Evolutionary conservation across 2,888 invertebrate genomes (phyloP).

Genomic region (Tetropium fuscum): DNA sequence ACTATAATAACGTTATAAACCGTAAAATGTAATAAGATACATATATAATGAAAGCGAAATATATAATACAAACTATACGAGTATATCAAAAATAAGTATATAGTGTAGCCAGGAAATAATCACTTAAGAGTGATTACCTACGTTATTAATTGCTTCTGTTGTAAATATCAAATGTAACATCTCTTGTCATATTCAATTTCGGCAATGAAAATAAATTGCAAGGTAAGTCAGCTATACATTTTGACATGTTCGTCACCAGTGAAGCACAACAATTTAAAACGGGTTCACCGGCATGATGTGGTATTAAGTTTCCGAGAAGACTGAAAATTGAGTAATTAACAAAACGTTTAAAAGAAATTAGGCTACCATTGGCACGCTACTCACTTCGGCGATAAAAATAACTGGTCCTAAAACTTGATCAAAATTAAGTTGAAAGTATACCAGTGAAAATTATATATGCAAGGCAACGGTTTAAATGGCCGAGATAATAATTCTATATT

Average conservation of each 20-base stretch:
- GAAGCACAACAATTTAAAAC: conserved; percentile 12
- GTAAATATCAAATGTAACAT: too few relatives aligned
- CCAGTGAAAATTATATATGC: background rate
- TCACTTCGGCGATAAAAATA: conserved; percentile 4
- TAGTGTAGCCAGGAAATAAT: too few relatives aligned
- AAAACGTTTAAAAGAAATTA: conserved; percentile 38
- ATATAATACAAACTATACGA: too few relatives aligned
- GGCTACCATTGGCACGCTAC: conserved; percentile 15
- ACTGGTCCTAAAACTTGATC: conserved; percentile 8
- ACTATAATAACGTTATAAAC: too few relatives aligned
- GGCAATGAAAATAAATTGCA: background rate
- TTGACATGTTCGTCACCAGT: conserved; percentile 10
- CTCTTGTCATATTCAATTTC: conserved; percentile 4
- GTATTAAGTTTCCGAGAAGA: conserved; percentile 41
- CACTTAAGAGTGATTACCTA: too few relatives aligned
- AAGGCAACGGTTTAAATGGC: background rate
- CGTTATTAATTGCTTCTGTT: too few relatives aligned
- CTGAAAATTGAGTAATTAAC: conserved; percentile 46
- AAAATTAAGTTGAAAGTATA: background rate
- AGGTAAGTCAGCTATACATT: background rate
- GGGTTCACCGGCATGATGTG: conserved; percentile 31
- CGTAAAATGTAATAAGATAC: too few relatives aligned
- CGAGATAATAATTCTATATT: background rate
- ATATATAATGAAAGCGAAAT: too few relatives aligned
- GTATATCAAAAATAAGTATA: too few relatives aligned